Conservation (phyloP, 2,797 vertebrate species). For the Sebastes alutus region DNA sequence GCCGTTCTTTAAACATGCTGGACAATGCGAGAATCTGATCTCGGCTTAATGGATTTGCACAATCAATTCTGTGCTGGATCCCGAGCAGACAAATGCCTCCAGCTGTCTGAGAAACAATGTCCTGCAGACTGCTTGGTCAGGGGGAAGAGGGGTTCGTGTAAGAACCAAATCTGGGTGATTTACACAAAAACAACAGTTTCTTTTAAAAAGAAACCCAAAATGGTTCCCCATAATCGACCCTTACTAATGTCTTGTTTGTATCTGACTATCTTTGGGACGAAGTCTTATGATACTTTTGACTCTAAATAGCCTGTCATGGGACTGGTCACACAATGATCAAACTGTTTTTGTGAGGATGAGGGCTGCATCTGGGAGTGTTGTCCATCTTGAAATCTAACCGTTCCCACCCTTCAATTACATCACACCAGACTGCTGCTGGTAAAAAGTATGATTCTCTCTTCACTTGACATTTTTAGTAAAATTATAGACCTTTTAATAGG, state of each 20-base stretch:
- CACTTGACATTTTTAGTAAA: background rate
- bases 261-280: background rate
- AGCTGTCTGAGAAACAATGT: conserved; percentile 32
- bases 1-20: conserved; percentile 26
- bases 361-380: background rate
- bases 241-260: background rate
- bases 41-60: conserved; percentile 52
- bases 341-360: conserved; percentile 6
- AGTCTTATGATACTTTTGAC: conserved; percentile 42
- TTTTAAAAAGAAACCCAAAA: background rate
- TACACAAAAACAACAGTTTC: background rate
- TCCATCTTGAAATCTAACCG: background rate
- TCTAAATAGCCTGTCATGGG: conserved; percentile 23
- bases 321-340: conserved; percentile 32
- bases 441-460: background rate
- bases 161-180: background rate
- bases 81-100: conserved; percentile 41
- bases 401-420: background rate
- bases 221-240: background rate
- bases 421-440: background rate
- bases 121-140: conserved; percentile 11
- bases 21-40: conserved; percentile 48
- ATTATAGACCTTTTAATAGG: fast-evolving
- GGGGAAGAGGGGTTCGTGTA: background rate
- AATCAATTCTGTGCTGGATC: conserved; percentile 48